Conservation (phyloP, 2,888 invertebrate species). For the Phaonia tiefii region DNA sequence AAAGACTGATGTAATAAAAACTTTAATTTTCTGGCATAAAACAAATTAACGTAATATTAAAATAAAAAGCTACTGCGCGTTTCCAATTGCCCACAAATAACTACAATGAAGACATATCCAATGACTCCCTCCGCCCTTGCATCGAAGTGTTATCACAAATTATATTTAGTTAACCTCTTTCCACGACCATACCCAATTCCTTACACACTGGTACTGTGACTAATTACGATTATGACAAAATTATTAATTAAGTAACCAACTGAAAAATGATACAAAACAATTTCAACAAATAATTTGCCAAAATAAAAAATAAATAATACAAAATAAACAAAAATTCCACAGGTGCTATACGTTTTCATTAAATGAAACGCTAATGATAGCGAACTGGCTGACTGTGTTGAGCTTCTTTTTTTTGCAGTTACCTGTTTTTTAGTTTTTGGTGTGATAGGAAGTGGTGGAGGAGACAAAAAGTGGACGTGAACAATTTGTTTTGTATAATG, state of each 20-base stretch:
- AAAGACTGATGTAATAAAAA: too few relatives aligned
- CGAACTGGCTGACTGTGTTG: not conserved
- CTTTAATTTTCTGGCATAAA: too few relatives aligned
- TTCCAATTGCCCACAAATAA: too few relatives aligned
- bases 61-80: too few relatives aligned
- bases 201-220: too few relatives aligned
- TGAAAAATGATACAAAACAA: not conserved
- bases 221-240: slow-evolving; percentile 27
- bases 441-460: too few relatives aligned
- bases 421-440: not conserved
- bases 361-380: slow-evolving; percentile 15
- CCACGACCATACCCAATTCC: not conserved
- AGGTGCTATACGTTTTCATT: not conserved
- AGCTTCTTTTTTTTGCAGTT: not conserved
- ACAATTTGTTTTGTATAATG: too few relatives aligned
- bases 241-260: slow-evolving; percentile 24
- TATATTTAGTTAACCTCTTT: slow-evolving; percentile 3
- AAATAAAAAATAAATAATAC: slow-evolving; percentile 11
- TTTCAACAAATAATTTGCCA: slow-evolving; percentile 13
- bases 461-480: too few relatives aligned
- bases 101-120: too few relatives aligned
- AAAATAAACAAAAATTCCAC: not conserved
- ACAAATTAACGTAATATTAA: too few relatives aligned
- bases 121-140: too few relatives aligned
- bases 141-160: too few relatives aligned